Percentiles rank a stretch among this genome's conserved stretches.
These are phyloP conservation scores for Synodontis membranacea DNA, from an alignment of 2,113 vertebrate species.

Conservation along the genomic window DNA sequence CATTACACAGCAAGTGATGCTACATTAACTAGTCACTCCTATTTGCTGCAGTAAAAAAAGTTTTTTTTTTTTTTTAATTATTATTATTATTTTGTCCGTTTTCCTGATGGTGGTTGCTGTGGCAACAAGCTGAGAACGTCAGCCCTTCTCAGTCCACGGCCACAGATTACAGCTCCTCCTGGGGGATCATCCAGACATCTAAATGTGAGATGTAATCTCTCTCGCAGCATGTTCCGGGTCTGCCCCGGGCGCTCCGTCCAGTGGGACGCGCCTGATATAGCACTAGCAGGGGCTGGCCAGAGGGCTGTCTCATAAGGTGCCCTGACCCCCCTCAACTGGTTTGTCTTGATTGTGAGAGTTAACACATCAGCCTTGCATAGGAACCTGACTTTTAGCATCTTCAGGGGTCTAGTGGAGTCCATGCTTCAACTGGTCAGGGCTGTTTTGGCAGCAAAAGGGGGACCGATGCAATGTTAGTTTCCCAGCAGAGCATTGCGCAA, in stretches of 20 bases:
- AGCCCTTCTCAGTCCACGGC: not conserved
- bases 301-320: not conserved
- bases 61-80: too few species aligned
- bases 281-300: not conserved
- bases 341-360: not conserved
- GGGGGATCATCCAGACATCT: not conserved
- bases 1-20: not conserved
- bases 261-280: not conserved
- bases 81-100: not conserved
- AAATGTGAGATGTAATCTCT: not conserved
- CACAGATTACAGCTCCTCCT: not conserved
- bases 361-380: not conserved
- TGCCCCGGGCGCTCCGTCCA: not conserved
- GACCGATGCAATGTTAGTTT: too few species aligned
- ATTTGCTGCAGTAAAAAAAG: not conserved
- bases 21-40: not conserved
- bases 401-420: too few species aligned
- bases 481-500: too few species aligned
- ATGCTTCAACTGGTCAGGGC: too few species aligned
- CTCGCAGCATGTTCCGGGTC: not conserved
- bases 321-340: not conserved
- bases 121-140: conserved; percentile 1
- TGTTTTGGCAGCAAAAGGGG: too few species aligned
- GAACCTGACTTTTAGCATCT: not conserved
- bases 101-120: not conserved